A percentile compares a stretch with the other conserved stretches of the same genome.
phyloP scores from a whole-genome alignment of 1,140 invertebrate species.

The Glossosoma conforme region DNA sequence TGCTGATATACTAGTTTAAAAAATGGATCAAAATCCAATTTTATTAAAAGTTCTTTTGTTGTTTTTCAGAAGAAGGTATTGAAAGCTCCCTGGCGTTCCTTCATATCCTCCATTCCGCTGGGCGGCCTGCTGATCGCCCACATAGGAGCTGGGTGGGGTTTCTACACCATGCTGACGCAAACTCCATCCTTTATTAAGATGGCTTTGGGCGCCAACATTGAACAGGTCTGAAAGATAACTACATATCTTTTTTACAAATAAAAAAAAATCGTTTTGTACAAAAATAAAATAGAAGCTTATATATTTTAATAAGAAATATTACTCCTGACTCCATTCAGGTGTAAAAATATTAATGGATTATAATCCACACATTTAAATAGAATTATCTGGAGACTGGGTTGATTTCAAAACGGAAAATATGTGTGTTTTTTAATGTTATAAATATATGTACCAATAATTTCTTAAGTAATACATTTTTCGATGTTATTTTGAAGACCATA shows the following conservation, averaged over 20 bases:
- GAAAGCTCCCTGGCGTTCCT: no score
- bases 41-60: no score
- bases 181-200: conserved; percentile 85
- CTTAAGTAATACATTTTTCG: no score
- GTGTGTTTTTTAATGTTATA: no score
- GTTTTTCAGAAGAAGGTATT: no score
- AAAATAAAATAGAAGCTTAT: neutral
- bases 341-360: neutral
- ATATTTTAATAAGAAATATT: neutral
- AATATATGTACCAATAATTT: no score
- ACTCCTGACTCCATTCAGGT: neutral
- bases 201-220: conserved; percentile 73
- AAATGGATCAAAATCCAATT: no score
- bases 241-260: neutral
- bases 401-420: neutral
- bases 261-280: no score
- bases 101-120: conserved; percentile 72
- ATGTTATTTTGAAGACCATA: no score
- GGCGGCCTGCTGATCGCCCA: conserved; percentile 78
- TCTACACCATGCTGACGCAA: conserved; percentile 84
- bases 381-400: neutral
- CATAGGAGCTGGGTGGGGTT: conserved; percentile 87
- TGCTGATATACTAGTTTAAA: no score
- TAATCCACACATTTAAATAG: neutral
- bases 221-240: conserved; percentile 46